phyloP scores from a whole-genome alignment of 2,888 invertebrate genomes.

The Epistrophe eligans region DNA sequence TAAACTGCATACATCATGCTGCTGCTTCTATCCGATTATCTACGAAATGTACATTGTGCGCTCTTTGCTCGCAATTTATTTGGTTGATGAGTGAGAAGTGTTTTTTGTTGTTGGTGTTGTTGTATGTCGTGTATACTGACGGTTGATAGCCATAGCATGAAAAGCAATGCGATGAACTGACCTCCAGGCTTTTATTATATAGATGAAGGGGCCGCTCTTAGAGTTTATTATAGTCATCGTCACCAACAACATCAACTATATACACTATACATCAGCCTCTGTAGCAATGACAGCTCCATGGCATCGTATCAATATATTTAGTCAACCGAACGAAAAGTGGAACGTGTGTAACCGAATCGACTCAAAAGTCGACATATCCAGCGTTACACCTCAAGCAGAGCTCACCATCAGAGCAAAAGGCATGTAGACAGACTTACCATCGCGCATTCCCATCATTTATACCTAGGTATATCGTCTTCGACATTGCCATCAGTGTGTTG shows the following conservation, averaged over 20 bases:
- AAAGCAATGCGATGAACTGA: neutral
- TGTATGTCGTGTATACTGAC: neutral
- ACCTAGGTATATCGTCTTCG: constrained; percentile 61
- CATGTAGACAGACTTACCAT: constrained; percentile 46
- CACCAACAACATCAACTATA: constrained; percentile 12
- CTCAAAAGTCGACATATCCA: constrained; percentile 28
- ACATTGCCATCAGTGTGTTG: constrained; percentile 47
- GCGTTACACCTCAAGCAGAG: constrained; percentile 50
- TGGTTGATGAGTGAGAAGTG: constrained; percentile 60
- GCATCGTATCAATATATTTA: constrained; percentile 31
- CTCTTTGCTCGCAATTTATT: constrained; percentile 64
- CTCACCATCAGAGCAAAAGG: constrained; percentile 26
- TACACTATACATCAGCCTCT: neutral
- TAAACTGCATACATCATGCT: constrained; percentile 8
- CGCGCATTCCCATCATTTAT: constrained; percentile 55
- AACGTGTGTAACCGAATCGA: constrained; percentile 21
- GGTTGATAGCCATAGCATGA: constrained; percentile 11
- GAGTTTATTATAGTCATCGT: constrained; percentile 27
- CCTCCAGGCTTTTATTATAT: constrained; percentile 5
- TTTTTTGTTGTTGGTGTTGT: constrained; percentile 35
- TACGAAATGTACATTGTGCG: constrained; percentile 44
- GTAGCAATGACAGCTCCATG: constrained; percentile 1
- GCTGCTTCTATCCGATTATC: constrained; percentile 37
- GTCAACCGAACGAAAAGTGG: constrained; percentile 25
- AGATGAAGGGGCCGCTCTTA: constrained; percentile 34